Conservation (phyloP, 2,888 invertebrate genomes). For the Lasioglossum leucozonium region DNA sequence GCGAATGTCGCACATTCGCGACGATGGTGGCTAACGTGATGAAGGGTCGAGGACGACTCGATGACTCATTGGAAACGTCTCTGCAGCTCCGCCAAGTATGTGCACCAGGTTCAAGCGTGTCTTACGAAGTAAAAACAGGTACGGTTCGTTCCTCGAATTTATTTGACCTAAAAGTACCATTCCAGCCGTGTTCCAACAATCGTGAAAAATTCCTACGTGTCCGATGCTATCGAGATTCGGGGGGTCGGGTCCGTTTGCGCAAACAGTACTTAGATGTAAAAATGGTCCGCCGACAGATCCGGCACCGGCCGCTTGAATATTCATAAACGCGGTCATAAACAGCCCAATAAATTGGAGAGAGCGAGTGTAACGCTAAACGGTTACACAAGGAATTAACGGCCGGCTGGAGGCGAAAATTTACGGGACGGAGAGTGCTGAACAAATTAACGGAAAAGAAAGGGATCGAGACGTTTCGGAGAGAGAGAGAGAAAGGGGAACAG, state of each 20-base stretch:
- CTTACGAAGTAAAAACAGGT: neutral
- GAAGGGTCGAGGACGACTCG: neutral
- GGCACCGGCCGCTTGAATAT: slow-evolving; percentile 34
- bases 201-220: neutral
- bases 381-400: slow-evolving; percentile 44
- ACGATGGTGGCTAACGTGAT: neutral
- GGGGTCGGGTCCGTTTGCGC: slow-evolving; percentile 6
- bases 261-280: slow-evolving; percentile 45
- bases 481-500: neutral
- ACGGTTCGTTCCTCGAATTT: neutral
- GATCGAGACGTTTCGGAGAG: neutral
- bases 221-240: neutral
- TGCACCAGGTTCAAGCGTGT: neutral
- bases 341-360: slow-evolving; percentile 54
- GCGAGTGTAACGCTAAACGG: slow-evolving; percentile 56
- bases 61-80: neutral
- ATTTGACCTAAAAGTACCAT: neutral
- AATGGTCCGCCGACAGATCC: slow-evolving; percentile 22
- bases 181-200: neutral
- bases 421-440: slow-evolving; percentile 44
- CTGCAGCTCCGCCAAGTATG: neutral
- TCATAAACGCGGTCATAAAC: slow-evolving; percentile 53
- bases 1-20: too few relatives aligned
- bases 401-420: slow-evolving; percentile 36
- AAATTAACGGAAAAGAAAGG: slow-evolving; percentile 41